phyloP scores from a whole-genome alignment of 2,113 vertebrate species.

The Eclectus roratus region DNA sequence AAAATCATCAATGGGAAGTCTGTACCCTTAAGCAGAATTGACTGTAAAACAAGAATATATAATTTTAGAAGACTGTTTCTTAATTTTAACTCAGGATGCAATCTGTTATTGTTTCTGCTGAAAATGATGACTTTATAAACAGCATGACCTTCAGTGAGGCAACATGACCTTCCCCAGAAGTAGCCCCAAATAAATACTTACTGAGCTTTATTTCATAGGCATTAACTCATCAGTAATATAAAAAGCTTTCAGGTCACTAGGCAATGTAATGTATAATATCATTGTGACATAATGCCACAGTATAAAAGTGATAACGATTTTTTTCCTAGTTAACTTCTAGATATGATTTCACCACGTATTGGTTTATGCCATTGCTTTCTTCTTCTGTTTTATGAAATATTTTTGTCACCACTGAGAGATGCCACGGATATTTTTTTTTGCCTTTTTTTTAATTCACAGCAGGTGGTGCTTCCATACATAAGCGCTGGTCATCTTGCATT shows the following conservation, averaged over 20 bases:
- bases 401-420: not conserved
- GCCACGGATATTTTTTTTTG: not conserved
- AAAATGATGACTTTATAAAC: slow-evolving; percentile 10
- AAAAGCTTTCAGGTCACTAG: not conserved
- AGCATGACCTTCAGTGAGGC: slow-evolving; percentile 21
- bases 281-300: not conserved
- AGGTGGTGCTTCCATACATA: not conserved
- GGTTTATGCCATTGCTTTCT: not conserved
- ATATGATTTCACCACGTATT: not conserved
- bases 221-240: not conserved
- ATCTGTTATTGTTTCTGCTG: not conserved
- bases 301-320: not conserved
- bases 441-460: not conserved
- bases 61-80: not conserved
- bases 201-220: slow-evolving; percentile 10
- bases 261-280: not conserved
- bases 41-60: not conserved
- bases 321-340: not conserved
- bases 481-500: not conserved
- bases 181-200: slow-evolving; percentile 4
- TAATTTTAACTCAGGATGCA: not conserved
- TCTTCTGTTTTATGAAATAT: not conserved
- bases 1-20: not conserved
- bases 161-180: not conserved
- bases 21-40: not conserved